phyloP scores from a whole-genome alignment of 1,140 invertebrate species.

The Asbolus verrucosus region DNA sequence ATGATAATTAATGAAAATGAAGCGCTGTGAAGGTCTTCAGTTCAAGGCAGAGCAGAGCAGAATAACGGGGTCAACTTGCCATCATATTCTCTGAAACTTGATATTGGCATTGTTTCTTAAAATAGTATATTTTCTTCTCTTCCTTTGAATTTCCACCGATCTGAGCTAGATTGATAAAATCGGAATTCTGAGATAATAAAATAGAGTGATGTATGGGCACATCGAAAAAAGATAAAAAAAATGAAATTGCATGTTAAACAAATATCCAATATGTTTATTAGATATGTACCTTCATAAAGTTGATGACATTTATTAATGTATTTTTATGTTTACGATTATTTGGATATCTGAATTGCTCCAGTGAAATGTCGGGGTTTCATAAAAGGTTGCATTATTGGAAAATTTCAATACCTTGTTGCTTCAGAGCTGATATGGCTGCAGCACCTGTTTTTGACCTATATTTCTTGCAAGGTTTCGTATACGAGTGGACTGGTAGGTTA shows the following conservation, averaged over 20 bases:
- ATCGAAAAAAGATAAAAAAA: too few relatives aligned
- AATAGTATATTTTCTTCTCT: too few relatives aligned
- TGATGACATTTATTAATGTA: neutral
- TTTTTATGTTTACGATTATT: neutral
- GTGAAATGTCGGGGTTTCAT: neutral
- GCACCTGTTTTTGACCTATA: too few relatives aligned
- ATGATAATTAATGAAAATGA: constrained; percentile 39
- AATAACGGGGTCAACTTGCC: constrained; percentile 1
- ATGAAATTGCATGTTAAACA: too few relatives aligned
- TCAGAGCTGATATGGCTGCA: neutral
- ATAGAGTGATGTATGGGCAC: neutral
- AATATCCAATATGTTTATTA: too few relatives aligned
- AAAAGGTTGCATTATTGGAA: constrained; percentile 14
- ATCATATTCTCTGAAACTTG: constrained; percentile 12
- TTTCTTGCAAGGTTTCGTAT: too few relatives aligned
- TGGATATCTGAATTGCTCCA: neutral
- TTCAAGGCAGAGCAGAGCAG: constrained; percentile 26
- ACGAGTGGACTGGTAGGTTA: too few relatives aligned
- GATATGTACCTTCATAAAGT: neutral
- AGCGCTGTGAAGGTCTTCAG: constrained; percentile 23
- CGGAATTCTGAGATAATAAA: too few relatives aligned
- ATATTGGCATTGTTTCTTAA: neutral
- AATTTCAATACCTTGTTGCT: constrained; percentile 14
- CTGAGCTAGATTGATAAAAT: too few relatives aligned
- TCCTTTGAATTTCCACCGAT: too few relatives aligned